Conservation (phyloP, 2,113 vertebrate species). For the Mohoua ochrocephala region DNA sequence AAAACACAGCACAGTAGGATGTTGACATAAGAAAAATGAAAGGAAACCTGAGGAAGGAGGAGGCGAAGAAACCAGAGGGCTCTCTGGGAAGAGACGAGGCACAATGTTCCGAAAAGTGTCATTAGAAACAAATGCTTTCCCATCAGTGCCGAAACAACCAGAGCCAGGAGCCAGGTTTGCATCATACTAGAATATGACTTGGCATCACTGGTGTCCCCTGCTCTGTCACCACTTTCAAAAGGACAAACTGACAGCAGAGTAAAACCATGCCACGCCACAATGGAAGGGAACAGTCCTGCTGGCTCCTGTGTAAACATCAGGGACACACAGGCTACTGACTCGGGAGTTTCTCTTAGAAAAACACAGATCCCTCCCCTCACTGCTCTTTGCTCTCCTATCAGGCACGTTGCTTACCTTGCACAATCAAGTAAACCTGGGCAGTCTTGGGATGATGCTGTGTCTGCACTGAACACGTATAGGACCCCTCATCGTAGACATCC, state of each 20-base stretch:
- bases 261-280: fast-evolving
- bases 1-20: neutral
- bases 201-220: neutral
- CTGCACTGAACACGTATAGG: constrained; percentile 97
- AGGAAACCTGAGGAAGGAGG: neutral
- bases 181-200: neutral
- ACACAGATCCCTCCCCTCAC: neutral
- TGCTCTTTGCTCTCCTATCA: neutral
- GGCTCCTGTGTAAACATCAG: neutral
- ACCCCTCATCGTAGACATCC: constrained; percentile 94
- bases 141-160: neutral
- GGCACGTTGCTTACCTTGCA: constrained; percentile 85
- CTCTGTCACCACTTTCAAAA: neutral
- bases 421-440: constrained; percentile 94
- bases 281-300: neutral
- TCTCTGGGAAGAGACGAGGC: neutral
- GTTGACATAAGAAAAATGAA: neutral
- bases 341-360: neutral
- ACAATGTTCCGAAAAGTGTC: neutral
- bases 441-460: constrained; percentile 95
- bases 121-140: neutral
- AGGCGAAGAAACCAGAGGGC: neutral
- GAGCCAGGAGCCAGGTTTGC: neutral
- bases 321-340: neutral
- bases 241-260: neutral